phyloP scores from a whole-genome alignment of 2,113 vertebrate species.

The Barbus barbus region DNA sequence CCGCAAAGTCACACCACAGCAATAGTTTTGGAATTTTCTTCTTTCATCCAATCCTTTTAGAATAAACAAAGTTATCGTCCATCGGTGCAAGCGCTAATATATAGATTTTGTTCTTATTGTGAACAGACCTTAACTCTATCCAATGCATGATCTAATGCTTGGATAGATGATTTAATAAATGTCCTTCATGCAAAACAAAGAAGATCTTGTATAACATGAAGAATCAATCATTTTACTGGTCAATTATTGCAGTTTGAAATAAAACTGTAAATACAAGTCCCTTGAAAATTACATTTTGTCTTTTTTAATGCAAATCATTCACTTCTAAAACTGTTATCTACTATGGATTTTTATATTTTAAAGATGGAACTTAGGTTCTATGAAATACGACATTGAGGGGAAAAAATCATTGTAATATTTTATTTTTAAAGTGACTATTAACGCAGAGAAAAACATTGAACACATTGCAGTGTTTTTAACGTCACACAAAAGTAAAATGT shows the following conservation, averaged over 20 bases:
- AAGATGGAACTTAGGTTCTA: neutral
- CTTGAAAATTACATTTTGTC: neutral
- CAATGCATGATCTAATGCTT: constrained; percentile 24
- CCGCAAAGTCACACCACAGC: too few relatives aligned
- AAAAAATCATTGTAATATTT: neutral
- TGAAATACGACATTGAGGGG: neutral
- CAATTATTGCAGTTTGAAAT: constrained; percentile 1
- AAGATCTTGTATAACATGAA: neutral
- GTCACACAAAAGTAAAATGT: neutral
- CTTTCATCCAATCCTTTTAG: too few relatives aligned
- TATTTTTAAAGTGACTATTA: constrained; percentile 4
- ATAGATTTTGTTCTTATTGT: neutral
- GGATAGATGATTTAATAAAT: constrained; percentile 6
- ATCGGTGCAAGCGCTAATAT: neutral
- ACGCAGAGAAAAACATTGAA: neutral
- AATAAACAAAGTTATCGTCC: neutral
- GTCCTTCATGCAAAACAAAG: neutral
- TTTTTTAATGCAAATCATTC: neutral
- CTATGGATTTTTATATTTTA: neutral
- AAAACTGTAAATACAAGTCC: constrained; percentile 26
- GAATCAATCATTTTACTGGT: constrained; percentile 13
- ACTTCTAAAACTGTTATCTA: neutral
- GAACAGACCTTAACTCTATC: neutral
- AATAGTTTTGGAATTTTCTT: neutral
- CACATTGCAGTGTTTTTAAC: constrained; percentile 18